Conservation (phyloP, 2,888 invertebrate species). For the Conomelus anceps region DNA sequence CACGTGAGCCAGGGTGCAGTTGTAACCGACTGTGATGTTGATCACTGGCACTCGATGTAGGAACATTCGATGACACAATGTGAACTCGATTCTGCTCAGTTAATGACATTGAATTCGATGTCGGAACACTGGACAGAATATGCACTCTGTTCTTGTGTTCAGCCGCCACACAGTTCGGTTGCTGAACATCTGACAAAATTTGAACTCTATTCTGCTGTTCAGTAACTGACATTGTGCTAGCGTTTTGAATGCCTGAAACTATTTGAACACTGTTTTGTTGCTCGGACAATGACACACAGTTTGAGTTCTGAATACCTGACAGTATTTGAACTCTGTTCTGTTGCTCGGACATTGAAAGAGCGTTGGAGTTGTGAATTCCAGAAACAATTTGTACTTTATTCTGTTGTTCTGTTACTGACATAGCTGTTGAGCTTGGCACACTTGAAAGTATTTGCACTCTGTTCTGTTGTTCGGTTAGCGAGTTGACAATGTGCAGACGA, state of each 20-base stretch:
- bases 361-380: slow-evolving; percentile 32
- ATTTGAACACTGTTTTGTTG: slow-evolving; percentile 30
- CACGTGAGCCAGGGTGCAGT: slow-evolving; percentile 2
- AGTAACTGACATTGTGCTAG: slow-evolving; percentile 26
- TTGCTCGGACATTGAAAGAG: slow-evolving; percentile 29
- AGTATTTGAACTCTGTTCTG: slow-evolving; percentile 33
- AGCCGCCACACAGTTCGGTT: slow-evolving; percentile 10
- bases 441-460: slow-evolving; percentile 21
- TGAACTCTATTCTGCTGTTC: slow-evolving; percentile 26
- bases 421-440: slow-evolving; percentile 10
- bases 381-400: slow-evolving; percentile 34
- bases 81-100: slow-evolving; percentile 29
- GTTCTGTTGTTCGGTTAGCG: slow-evolving; percentile 20
- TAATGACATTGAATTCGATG: slow-evolving; percentile 21
- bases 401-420: slow-evolving; percentile 31
- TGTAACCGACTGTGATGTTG: background rate
- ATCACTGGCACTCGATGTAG: background rate
- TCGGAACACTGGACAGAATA: slow-evolving; percentile 27
- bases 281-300: slow-evolving; percentile 30
- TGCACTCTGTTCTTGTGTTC: slow-evolving; percentile 26
- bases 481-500: slow-evolving; percentile 23
- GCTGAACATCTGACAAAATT: slow-evolving; percentile 26
- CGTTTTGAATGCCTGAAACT: slow-evolving; percentile 28
- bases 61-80: slow-evolving; percentile 20
- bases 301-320: slow-evolving; percentile 28